Base-by-base conservation (phyloP, 2,113 vertebrate genomes). In the Pseudorectes ferrugineus region DNA sequence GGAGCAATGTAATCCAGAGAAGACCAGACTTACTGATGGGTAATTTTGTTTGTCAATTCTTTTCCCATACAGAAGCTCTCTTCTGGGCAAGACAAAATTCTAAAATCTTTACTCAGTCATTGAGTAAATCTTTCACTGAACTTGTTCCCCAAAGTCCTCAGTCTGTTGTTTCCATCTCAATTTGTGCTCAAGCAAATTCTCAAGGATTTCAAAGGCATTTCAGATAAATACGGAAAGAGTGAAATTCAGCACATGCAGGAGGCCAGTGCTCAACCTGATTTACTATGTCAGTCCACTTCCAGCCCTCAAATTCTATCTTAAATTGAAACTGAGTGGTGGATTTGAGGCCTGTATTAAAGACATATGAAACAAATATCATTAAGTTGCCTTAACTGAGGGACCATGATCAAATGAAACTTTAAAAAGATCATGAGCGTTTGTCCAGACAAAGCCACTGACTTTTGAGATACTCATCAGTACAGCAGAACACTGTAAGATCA, bases 1-100 rank as follows among this genome's bases (percentile, higher is more conserved):
- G 86, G 59, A 92, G 66, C 52, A 73, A 55, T 48, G 88, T 78
- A 90, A 94, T 81, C 94, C 93, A 84, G 62, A 83, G 75, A 79
- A 81, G 35, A 74, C 36, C 11, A 23, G 42, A 42, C 67, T 92
- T 54, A 74, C 33, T 73, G 62, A 61, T 40, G 55, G 89, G 35
- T 71, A 63, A 88, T 75, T 91, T 77, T 85, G 40, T 85, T 95
- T 68, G 58, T 78, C 0, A 0, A 91, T 89, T 77, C 14, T 88
- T 84, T 92, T 58, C 49, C 66, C 14, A 74, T 36, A 59, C 25
- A 82, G 48, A 79, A 80, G 29, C 14, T 55, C 33, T 61, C 76
- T 93, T 70, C 81, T 74, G 67, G 38, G 43, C 62, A 63, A 86
- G 46, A 59, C 16, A 85, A 90, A 61, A 54, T 77, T 91, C 51